These are phyloP conservation scores for Polypterus bichir DNA, from an alignment of 2,113 vertebrate genomes.

Conservation along the genomic window DNA sequence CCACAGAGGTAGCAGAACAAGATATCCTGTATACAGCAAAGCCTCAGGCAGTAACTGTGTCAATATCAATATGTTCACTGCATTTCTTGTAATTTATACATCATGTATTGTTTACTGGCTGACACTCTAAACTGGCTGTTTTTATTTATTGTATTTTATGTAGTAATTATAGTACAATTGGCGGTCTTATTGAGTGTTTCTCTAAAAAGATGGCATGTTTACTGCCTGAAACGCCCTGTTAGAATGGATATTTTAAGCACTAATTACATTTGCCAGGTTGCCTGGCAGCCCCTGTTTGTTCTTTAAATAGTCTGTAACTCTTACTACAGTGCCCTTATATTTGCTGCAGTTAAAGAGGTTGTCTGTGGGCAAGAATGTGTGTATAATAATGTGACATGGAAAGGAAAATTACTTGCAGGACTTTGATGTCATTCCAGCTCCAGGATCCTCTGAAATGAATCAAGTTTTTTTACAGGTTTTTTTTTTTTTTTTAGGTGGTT, in stretches of 20 bases:
- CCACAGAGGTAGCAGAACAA: no score
- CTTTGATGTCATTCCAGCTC: no score
- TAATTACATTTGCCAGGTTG: conserved; percentile 8
- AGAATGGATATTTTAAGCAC: not conserved
- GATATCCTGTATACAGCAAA: not conserved
- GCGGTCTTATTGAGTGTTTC: not conserved
- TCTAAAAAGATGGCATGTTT: conserved; percentile 4
- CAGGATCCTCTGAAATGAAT: no score
- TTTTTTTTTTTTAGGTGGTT: no score
- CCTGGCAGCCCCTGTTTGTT: not conserved
- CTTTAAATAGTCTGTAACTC: conserved; percentile 3
- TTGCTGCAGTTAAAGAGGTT: not conserved
- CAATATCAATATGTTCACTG: not conserved
- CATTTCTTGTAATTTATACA: not conserved
- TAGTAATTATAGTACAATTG: conserved; percentile 2
- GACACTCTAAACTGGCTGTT: no score
- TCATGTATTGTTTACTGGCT: no score
- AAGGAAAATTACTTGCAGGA: no score
- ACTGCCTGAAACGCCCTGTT: not conserved
- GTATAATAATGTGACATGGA: no score
- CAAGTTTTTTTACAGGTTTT: no score
- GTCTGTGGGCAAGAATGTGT: not conserved
- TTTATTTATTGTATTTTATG: not conserved
- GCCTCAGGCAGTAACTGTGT: not conserved
- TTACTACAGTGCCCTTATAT: not conserved